These are phyloP conservation scores for Ophthalmolycus amberensis DNA, from an alignment of 2,113 vertebrate species.

Conservation along the genomic window DNA sequence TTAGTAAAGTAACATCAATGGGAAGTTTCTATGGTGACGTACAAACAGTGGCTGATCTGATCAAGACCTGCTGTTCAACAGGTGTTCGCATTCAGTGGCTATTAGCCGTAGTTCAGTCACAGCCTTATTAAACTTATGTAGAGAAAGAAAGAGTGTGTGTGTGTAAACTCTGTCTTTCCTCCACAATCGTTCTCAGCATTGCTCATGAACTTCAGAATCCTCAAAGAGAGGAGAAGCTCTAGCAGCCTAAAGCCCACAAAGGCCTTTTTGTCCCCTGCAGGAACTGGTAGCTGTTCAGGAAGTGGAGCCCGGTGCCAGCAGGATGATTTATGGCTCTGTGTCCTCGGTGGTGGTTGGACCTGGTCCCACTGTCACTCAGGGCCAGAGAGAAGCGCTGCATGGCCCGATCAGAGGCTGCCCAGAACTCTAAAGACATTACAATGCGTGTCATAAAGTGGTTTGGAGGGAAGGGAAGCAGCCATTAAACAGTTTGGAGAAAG, in stretches of 20 bases:
- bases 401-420: constrained; percentile 90
- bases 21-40: constrained; percentile 52
- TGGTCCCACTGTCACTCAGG: constrained; percentile 94
- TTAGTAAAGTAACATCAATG: constrained; percentile 38
- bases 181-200: constrained; percentile 59
- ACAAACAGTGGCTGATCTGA: constrained; percentile 63
- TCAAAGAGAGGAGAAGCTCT: constrained; percentile 71
- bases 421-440: constrained; percentile 90
- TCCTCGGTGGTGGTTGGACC: constrained; percentile 95
- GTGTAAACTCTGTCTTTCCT: constrained; percentile 17
- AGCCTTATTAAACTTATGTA: constrained; percentile 45
- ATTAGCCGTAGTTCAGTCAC: constrained; percentile 47
- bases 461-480: constrained; percentile 86
- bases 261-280: constrained; percentile 90
- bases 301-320: constrained; percentile 88
- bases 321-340: constrained; percentile 99
- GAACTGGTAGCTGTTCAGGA: constrained; percentile 89
- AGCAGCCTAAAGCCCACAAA: constrained; percentile 86
- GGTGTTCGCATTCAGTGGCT: constrained; percentile 66
- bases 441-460: constrained; percentile 96
- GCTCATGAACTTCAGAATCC: constrained; percentile 80
- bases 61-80: constrained; percentile 61
- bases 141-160: constrained; percentile 20
- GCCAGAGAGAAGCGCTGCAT: constrained; percentile 85
- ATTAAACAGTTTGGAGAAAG: constrained; percentile 88